Evolutionary conservation across 1,140 invertebrate species (phyloP).

Genomic region (Notospermus geniculatus): DNA sequence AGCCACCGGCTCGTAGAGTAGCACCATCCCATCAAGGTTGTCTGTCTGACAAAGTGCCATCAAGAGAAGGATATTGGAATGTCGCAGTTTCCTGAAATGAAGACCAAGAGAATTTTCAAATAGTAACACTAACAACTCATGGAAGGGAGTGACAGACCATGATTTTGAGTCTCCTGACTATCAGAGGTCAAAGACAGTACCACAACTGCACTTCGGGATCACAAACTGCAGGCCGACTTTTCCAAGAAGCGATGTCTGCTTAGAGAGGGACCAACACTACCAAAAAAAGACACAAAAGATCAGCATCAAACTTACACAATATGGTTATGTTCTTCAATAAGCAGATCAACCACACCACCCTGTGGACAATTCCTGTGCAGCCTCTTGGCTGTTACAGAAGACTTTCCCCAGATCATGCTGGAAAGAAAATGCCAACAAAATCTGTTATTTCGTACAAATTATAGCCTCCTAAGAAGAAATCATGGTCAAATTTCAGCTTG

Average conservation of each 20-base stretch:
- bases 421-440: background rate
- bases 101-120: background rate
- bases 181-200: too few relatives aligned
- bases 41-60: conserved; percentile 55
- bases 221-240: too few relatives aligned
- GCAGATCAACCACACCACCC: conserved; percentile 47
- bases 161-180: background rate
- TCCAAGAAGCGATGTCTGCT: too few relatives aligned
- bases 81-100: conserved; percentile 43
- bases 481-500: too few relatives aligned
- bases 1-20: conserved; percentile 54
- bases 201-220: too few relatives aligned
- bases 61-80: conserved; percentile 53
- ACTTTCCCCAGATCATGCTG: conserved; percentile 17
- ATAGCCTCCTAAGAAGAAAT: too few relatives aligned
- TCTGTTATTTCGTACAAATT: too few relatives aligned
- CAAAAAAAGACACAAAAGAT: background rate
- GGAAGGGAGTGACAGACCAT: too few relatives aligned
- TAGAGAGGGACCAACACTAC: background rate
- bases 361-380: conserved; percentile 34
- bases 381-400: conserved; percentile 52
- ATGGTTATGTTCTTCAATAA: conserved; percentile 52
- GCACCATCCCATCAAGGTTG: conserved; percentile 48
- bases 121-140: background rate
- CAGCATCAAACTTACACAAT: conserved; percentile 32